Base-by-base conservation (phyloP, 2,888 invertebrate species). In the Galeruca laticollis region DNA sequence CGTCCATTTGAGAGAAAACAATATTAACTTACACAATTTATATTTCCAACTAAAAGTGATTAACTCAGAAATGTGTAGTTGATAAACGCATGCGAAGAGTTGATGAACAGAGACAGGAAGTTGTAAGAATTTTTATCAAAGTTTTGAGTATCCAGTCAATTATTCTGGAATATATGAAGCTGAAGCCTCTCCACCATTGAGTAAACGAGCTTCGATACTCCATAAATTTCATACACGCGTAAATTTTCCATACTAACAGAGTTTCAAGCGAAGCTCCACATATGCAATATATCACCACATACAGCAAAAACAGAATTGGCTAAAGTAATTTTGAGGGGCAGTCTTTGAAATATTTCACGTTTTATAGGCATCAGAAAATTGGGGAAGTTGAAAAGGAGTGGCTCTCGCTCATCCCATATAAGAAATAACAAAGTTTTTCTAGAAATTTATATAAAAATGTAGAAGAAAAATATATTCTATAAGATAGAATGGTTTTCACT, bases 291-390 rank as follows among this genome's bases (percentile, higher is more conserved):
- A 47, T 47, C 43, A 43, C 43, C n/a, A 15, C 13, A 43, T 43
- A 43, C 21, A 56, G 18, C 33, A 56, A 57, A 64, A 64, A 52
- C 64, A 11, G 47, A 64, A 64, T 64, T 57, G 64, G 43, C 15
- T 56, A 57, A 57, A 33, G 56, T 64, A 64, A 64, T 47, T 62
- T 62, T 64, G 64, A 64, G 57, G 57, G 47, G 56, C 57, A 64
- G 56, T 64, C 57, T 63, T 64, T 56, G 56, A 56, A 56, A 47
- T 64, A 64, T 64, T 64, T 64, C 57, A 64, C 64, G 56, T 64
- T 64, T 64, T 64, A 61, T 61, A 51, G 61, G 51, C 51, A 13
- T 21, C 51, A 11, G 51, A 51, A 31, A 51, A 61, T 43, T 35
- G 51, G 20, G 61, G 31, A 61, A 40, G 51, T 35, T 61, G 35